Base-by-base conservation (phyloP, 2,797 vertebrate genomes). In the Anomalospiza imberbis region DNA sequence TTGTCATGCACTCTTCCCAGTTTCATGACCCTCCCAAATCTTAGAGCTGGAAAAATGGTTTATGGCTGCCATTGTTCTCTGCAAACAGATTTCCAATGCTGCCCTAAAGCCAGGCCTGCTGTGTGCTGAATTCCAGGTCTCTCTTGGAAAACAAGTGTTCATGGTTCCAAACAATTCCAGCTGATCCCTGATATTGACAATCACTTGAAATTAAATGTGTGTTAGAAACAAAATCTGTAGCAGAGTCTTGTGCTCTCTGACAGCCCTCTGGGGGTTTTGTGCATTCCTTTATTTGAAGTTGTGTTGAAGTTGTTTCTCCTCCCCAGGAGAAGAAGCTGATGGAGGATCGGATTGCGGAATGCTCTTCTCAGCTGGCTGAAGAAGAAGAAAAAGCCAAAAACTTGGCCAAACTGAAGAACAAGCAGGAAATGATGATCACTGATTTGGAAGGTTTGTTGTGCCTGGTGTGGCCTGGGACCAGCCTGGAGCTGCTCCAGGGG, bases 381-480 rank as follows among this genome's bases (percentile, higher is more conserved):
- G 99, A 99, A 96, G 99, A 99, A 93, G 99, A 99, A 96, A 99
- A 99, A 95, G 99, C 99, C 44, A 99, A 99, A 96, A 99, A 99
- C 95, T 97, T 99, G 62, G 97, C 99, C 92, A 99, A 99, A 87
- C 97, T 99, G 72, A 99, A 99, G 97, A 99, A 99, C 97, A 99
- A 99, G 97, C 99, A 99, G 97, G 99, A 99, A 97, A 98, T 99
- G 98, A 99, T 99, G 99, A 99, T 99, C 98, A 98, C 98, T 0
- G 99, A 99, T 94, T 97, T 99, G 89, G 99, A 99, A 98, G 99
- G 99, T 99, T 87, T 97, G 93, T 85, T 72, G 50, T 68, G 67
- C 28, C 25, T 55, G 54, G 32, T 55, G 5, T 22, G 32, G 54
- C 6, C 54, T 67, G 13, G 51, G 72, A 48, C 3, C 10, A 87